Evolutionary conservation across 2,797 vertebrate genomes (phyloP), one percentile per base, ranked within the genome.

Genomic region (Balearica regulorum): DNA sequence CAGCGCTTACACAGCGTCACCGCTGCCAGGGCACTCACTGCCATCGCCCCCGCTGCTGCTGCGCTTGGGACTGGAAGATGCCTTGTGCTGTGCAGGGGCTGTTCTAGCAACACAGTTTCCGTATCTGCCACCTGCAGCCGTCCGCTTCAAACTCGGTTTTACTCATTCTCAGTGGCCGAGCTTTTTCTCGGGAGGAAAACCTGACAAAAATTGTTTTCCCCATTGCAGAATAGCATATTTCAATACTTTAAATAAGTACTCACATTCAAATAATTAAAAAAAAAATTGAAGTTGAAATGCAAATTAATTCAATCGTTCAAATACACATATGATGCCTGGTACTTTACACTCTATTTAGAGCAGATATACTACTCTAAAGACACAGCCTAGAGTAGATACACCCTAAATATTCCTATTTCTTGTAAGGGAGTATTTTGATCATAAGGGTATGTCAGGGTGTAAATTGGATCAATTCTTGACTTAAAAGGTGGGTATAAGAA

Each of bases 121-220:
- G 13, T 16, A 28, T 22, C 57, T 64, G 25, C 43, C 11, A 33
- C 48, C 11, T 16, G 3, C 70, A 72, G 46, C 21, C 14, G 5
- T 13, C 26, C 0, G 0, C n/a, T 75, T 66, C 79, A 21, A 5
- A 24, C 0, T 5, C 1, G 2, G 3, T 41, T 29, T 41, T 49
- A 8, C 41, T 26, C 2, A 0, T 39, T 68, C 33, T 22, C 8
- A 2, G 24, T 16, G 18, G 16, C 31, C 37, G 43, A 65, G 33
- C 13, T 66, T 70, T 41, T 54, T n/a, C 35, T 21, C 46, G 46
- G 35, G 18, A 41, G 71, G 60, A 79, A 85, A 79, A 82, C 55
- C 35, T 15, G 54, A 84, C 29, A 19, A 72, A 55, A 68, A 9
- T 9, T 22, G 10, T 1, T 43, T 53, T 79, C 48, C 17, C 29